A percentile compares a stretch with the other conserved stretches of the same genome.
phyloP scores from a whole-genome alignment of 2,113 vertebrate species.

The Ceuthmochares aereus region DNA sequence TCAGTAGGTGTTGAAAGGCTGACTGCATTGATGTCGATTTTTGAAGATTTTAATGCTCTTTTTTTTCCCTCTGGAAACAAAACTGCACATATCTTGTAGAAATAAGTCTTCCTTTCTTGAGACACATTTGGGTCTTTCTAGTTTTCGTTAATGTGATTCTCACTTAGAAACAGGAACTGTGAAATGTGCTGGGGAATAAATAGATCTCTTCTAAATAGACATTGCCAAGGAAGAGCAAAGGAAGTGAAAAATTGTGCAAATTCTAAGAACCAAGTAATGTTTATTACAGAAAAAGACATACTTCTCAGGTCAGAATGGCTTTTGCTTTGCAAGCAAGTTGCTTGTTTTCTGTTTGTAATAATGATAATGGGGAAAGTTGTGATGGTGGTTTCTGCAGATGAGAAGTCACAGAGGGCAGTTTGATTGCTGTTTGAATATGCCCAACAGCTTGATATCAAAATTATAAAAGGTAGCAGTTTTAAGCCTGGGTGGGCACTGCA shows the following conservation, averaged over 20 bases:
- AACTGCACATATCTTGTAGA: neutral
- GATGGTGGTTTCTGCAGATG: neutral
- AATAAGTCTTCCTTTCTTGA: conserved; percentile 6
- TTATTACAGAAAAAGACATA: neutral
- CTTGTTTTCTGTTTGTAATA: neutral
- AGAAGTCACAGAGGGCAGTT: neutral
- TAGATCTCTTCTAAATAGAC: conserved; percentile 54
- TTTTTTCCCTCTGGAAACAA: neutral
- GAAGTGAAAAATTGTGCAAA: conserved; percentile 56
- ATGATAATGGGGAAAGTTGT: neutral
- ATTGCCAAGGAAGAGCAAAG: conserved; percentile 52
- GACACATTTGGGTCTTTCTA: conserved; percentile 22
- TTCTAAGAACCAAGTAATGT: conserved; percentile 39
- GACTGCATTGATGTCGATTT: neutral
- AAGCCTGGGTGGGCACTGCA: neutral
- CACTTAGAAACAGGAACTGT: conserved; percentile 65
- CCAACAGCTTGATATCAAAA: neutral
- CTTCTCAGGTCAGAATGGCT: neutral
- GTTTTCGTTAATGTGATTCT: conserved; percentile 26
- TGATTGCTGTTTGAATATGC: neutral
- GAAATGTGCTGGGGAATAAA: conserved; percentile 57
- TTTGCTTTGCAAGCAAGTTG: conserved; percentile 19
- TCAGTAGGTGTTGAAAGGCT: neutral
- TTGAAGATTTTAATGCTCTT: neutral
- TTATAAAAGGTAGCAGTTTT: neutral